phyloP scores from a whole-genome alignment of 1,140 invertebrate genomes.

The Laupala kohalensis region DNA sequence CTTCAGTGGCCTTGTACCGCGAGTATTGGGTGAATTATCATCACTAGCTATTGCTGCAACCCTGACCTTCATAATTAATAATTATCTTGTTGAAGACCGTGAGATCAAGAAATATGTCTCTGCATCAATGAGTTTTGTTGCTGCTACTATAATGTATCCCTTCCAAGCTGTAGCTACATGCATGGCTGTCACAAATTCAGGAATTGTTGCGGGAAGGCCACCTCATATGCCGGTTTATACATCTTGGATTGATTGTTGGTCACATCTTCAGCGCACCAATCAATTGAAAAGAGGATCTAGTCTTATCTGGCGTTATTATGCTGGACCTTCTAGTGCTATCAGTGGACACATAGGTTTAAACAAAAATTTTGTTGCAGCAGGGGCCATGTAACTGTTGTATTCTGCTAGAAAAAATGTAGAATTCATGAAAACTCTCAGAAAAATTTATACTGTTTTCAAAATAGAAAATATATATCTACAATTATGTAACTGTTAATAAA shows the following conservation, averaged over 20 bases:
- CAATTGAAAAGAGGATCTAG: constrained; percentile 75
- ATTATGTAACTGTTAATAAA: too few species aligned
- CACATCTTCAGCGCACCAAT: constrained; percentile 50
- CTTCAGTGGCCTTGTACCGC: constrained; percentile 68
- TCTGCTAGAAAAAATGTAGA: not conserved
- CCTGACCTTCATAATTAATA: constrained; percentile 62
- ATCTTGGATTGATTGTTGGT: constrained; percentile 67
- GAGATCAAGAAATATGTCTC: constrained; percentile 48
- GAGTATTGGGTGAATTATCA: constrained; percentile 62
- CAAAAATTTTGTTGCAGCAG: not conserved
- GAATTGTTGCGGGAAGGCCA: constrained; percentile 57
- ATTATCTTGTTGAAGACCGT: constrained; percentile 62
- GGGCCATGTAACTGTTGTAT: not conserved
- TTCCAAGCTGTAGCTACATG: constrained; percentile 76
- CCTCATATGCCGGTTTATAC: constrained; percentile 67
- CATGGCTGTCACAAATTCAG: constrained; percentile 68
- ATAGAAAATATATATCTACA: too few species aligned
- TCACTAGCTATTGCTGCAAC: constrained; percentile 55
- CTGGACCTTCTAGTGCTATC: constrained; percentile 15
- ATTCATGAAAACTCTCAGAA: too few species aligned
- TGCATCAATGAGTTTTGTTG: constrained; percentile 39
- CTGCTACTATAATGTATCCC: constrained; percentile 69
- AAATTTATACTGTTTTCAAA: too few species aligned
- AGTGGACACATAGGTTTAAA: not conserved
- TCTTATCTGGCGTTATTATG: constrained; percentile 65